phyloP scores from a whole-genome alignment of 1,140 invertebrate species.

The Drosophila melanica region DNA sequence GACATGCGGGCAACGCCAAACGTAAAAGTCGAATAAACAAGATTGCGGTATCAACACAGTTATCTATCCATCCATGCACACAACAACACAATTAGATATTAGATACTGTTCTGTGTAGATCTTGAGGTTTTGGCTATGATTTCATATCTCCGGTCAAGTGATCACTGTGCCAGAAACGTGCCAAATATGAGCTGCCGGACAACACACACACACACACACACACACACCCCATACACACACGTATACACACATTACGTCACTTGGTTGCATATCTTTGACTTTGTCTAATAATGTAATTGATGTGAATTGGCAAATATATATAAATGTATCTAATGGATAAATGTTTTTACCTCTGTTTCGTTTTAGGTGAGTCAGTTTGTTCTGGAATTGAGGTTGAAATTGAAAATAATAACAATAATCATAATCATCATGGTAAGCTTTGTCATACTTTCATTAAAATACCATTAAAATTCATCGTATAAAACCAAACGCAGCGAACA shows the following conservation, averaged over 20 bases:
- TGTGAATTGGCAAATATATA: not conserved
- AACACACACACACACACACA: too few species aligned
- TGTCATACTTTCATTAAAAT: slow-evolving; percentile 84
- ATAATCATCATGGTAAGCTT: slow-evolving; percentile 84
- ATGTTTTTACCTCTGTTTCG: slow-evolving; percentile 50
- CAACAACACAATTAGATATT: not conserved
- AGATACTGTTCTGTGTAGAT: not conserved
- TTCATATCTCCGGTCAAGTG: not conserved
- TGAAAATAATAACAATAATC: slow-evolving; percentile 84
- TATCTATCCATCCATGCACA: not conserved
- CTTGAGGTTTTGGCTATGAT: not conserved
- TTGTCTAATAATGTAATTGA: slow-evolving; percentile 19
- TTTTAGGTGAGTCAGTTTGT: slow-evolving; percentile 84
- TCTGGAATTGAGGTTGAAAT: slow-evolving; percentile 84
- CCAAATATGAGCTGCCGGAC: too few species aligned
- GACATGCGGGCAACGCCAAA: not conserved
- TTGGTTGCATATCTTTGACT: slow-evolving; percentile 6
- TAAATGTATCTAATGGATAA: slow-evolving; percentile 4
- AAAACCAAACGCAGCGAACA: slow-evolving; percentile 46
- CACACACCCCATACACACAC: not conserved
- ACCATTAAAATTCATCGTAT: slow-evolving; percentile 78
- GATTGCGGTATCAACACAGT: slow-evolving; percentile 1
- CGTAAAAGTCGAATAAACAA: not conserved
- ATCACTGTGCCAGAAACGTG: not conserved
- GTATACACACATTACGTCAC: not conserved